Base-by-base conservation (phyloP, 2,797 vertebrate species). In the Lycodopsis pacificus region DNA sequence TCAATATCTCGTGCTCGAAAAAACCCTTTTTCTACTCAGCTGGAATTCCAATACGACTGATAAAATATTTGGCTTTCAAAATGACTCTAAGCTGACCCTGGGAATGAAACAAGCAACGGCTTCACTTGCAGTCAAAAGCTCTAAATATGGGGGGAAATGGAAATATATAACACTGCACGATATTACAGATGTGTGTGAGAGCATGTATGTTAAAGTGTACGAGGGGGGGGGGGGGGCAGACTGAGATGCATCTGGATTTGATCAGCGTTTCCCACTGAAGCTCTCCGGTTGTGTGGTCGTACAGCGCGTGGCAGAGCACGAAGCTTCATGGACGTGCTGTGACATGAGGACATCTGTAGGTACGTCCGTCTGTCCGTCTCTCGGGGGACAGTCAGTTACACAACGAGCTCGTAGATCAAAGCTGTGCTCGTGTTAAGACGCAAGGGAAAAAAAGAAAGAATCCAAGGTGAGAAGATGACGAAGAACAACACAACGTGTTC, bases 211-310 rank as follows among this genome's bases (percentile, higher is more conserved):
- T 32, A 40, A 25, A 58, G 81, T 30, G 74, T 80, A 71, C 19
- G 76, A 69, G 82, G 73, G 71, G 80, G 80, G 49, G 79, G 70
- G 72, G 49, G 30, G 44, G 65, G 79, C 13, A 53, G 46, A 67
- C 56, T 75, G 32, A 87, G 65, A 83, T 68, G 62, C 94, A 95
- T 95, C 94, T 94, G 94, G 93, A 89, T 88, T 59, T 86, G 90
- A 94, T 95, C 91, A 93, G 81, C 63, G 27, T 85, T 81, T 86
- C 82, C 87, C 89, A 80, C 71, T 82, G 81, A 84, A 65, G 56
- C 20, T 82, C 84, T 74, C 30, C 30, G 82, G 85, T 62, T 93
- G 88, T 92, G 86, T 88, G 90, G 90, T 87, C 92, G 89, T 83
- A 66, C 86, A 76, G 81, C 85, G 83, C 84, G 82, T 71, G 71